Base-by-base conservation (phyloP, 2,888 invertebrate species). In the Diloba caeruleocephala region DNA sequence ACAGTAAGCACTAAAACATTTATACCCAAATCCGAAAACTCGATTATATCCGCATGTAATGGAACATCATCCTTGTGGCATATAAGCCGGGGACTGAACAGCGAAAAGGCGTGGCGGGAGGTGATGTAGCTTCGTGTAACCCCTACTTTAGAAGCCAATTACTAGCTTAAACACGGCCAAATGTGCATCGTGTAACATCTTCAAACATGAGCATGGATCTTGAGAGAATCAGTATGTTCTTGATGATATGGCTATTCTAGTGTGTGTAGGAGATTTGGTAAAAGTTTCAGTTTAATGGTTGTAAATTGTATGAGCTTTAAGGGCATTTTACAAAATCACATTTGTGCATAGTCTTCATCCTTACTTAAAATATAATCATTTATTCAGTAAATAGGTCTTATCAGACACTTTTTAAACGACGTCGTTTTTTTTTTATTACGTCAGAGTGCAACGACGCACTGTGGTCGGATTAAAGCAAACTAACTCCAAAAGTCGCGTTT, bases 81-180 rank as follows among this genome's bases (percentile, higher is more conserved):
- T 21, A 60, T 49, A 56, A 57, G 63, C 62, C 34, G 45, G 46
- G 46, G 48, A 55, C 64, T 45, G 62, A 71, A 83, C 82, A 83
- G 37, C 76, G 59, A 81, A 82, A 66, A 66, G 84, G 84, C 82
- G 84, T 71, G 76, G 59, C 61, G 19, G 7, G 70, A 79, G 82
- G 81, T 83, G 76, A 75, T 81, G 79, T 79, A 67, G 46, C 64
- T 36, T 14, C 52, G 41, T 69, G 64, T 70, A 68, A 51, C 54
- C 64, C 52, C 65, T 65, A 60, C 69, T 78, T 76, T 65, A 69
- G 61, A 42, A 54, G 50, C 57, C 76, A 71, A 76, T 78, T 77
- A 79, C 63, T 46, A 43, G 46, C 44, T 60, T 45, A 53, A 53
- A 70, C 72, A 70, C 31, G 54, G 29, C 49, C 52, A 49, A 69